Percentiles rank a stretch among this genome's conserved stretches.
Conservation (phyloP, 1,140 invertebrate genomes). For the Musca domestica region DNA sequence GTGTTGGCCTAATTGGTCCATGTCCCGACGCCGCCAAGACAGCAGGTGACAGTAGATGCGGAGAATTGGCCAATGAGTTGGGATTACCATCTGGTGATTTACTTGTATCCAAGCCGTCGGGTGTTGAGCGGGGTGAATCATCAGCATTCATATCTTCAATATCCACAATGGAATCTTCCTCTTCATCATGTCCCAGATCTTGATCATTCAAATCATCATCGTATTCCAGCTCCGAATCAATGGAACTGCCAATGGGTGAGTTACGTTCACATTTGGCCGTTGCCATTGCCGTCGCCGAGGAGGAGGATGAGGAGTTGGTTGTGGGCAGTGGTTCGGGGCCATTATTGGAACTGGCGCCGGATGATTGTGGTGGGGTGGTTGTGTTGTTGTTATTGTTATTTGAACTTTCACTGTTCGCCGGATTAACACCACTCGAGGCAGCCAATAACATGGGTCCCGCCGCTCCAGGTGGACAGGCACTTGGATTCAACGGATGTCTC, state of each 20-base stretch:
- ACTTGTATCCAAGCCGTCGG: conserved; percentile 47
- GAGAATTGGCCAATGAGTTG: conserved; percentile 50
- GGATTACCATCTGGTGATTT: conserved; percentile 45
- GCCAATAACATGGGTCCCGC: not conserved
- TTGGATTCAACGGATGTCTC: conserved; percentile 20
- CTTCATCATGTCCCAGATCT: conserved; percentile 59
- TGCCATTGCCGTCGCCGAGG: conserved; percentile 11
- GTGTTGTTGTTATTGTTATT: conserved; percentile 33
- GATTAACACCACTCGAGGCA: not conserved
- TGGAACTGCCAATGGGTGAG: conserved; percentile 49
- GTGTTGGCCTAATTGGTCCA: conserved; percentile 64
- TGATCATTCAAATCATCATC: conserved; percentile 62
- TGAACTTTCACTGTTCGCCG: conserved; percentile 31
- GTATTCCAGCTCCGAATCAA: conserved; percentile 62
- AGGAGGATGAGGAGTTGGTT: conserved; percentile 14
- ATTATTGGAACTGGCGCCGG: conserved; percentile 15
- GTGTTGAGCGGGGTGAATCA: conserved; percentile 49
- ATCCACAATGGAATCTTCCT: conserved; percentile 67
- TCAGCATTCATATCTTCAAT: conserved; percentile 66
- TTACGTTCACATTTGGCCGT: conserved; percentile 47
- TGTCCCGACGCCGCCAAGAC: conserved; percentile 53
- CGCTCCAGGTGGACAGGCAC: conserved; percentile 4
- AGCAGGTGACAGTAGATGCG: conserved; percentile 47
- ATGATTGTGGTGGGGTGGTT: conserved; percentile 34
- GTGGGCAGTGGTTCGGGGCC: not conserved